These are phyloP conservation scores for Copidosoma aretas DNA, from an alignment of 2,888 invertebrate species.

Conservation along the genomic window DNA sequence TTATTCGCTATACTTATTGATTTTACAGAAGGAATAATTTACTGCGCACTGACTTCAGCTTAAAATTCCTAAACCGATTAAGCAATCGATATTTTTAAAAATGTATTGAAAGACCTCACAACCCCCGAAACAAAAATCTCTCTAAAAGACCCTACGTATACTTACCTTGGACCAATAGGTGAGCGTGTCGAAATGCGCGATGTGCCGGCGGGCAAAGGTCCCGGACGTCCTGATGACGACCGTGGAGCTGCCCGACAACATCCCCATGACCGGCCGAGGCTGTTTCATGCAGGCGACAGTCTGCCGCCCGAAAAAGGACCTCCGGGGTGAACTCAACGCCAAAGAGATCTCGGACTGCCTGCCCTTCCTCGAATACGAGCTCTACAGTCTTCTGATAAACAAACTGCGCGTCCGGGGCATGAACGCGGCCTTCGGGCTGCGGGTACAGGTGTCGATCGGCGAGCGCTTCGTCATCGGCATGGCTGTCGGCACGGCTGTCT, in stretches of 20 bases:
- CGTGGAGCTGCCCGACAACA: conserved; percentile 80
- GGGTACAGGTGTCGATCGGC: conserved; percentile 75
- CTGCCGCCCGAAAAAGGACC: conserved; percentile 78
- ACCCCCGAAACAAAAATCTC: no score
- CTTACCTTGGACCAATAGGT: conserved; percentile 63
- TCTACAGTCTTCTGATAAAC: conserved; percentile 88
- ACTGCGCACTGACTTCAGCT: no score
- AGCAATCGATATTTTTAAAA: no score
- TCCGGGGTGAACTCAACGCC: conserved; percentile 84
- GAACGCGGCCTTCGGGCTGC: conserved; percentile 90
- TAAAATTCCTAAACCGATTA: no score
- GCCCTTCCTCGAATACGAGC: conserved; percentile 94
- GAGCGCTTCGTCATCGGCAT: conserved; percentile 87
- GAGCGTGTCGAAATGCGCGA: conserved; percentile 74
- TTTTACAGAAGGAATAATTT: no score
- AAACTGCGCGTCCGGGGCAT: conserved; percentile 93
- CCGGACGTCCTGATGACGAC: conserved; percentile 91
- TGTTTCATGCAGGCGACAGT: conserved; percentile 78
- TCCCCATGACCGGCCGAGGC: conserved; percentile 75
- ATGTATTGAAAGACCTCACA: no score
- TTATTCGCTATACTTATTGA: no score
- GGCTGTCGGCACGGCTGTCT: conserved; percentile 87
- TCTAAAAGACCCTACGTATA: no score
- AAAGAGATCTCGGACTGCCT: conserved; percentile 94
- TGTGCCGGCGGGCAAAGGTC: conserved; percentile 79